phyloP scores from a whole-genome alignment of 2,113 vertebrate species.

The Chiloscyllium plagiosum region DNA sequence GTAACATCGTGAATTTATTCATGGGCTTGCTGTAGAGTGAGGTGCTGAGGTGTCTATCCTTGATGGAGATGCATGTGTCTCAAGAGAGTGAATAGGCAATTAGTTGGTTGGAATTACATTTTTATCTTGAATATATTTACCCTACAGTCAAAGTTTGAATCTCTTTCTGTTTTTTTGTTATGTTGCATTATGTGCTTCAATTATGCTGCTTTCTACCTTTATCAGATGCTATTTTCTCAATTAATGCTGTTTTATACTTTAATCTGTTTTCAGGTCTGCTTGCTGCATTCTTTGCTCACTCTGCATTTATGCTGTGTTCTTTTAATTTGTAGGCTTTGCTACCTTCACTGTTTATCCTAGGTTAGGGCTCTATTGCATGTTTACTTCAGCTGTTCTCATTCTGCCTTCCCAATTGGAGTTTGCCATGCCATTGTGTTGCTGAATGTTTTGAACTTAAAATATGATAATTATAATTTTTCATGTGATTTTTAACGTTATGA shows the following conservation, averaged over 20 bases:
- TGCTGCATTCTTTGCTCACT: not conserved
- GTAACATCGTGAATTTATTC: no score
- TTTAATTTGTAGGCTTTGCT: not conserved
- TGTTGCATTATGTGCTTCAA: not conserved
- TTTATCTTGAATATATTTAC: not conserved
- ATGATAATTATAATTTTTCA: constrained; percentile 1
- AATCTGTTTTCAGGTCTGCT: not conserved
- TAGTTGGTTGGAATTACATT: not conserved
- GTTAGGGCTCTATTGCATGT: not conserved
- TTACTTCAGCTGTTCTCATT: not conserved
- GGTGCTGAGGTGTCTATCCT: no score
- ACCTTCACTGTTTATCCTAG: not conserved
- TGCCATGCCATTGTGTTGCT: not conserved
- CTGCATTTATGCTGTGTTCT: not conserved
- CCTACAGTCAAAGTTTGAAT: constrained; percentile 3
- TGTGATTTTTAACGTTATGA: not conserved
- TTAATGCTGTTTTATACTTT: not conserved
- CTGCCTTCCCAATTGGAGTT: not conserved
- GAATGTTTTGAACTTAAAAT: not conserved
- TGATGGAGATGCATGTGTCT: not conserved
- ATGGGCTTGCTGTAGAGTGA: no score
- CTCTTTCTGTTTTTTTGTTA: not conserved
- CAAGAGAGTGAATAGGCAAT: not conserved
- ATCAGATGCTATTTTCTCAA: not conserved
- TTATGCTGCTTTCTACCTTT: not conserved